Conservation (phyloP, 2,797 vertebrate species). For the Argya squamiceps region DNA sequence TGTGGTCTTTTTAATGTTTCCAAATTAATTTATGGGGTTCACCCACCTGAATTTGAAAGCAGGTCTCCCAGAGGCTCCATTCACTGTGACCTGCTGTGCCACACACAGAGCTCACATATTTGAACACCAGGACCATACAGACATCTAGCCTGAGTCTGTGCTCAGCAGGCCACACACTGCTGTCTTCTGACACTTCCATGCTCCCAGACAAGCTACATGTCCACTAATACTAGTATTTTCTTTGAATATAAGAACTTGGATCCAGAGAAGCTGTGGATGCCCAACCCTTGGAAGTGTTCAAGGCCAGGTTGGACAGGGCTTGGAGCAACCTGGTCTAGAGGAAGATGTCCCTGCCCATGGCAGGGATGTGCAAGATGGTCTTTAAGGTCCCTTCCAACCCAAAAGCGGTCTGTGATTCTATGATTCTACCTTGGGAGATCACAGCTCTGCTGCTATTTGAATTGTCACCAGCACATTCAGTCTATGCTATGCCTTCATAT, state of each 20-base stretch:
- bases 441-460: neutral
- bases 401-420: neutral
- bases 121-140: neutral
- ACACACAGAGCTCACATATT: neutral
- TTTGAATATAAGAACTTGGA: neutral
- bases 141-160: neutral
- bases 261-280: neutral
- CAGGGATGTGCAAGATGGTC: neutral
- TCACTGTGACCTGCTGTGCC: neutral
- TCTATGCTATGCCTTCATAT: neutral
- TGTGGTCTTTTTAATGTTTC: constrained; percentile 22
- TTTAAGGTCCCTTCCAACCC: neutral
- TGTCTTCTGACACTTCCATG: neutral
- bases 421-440: neutral
- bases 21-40: neutral
- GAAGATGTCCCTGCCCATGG: neutral
- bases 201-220: neutral
- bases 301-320: neutral
- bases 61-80: neutral
- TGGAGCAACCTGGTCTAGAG: neutral
- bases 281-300: neutral
- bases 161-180: neutral
- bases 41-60: constrained; percentile 3
- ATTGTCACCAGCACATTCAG: neutral
- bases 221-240: neutral